Conservation (phyloP, 2,113 vertebrate species). For the Ammodytes marinus region DNA sequence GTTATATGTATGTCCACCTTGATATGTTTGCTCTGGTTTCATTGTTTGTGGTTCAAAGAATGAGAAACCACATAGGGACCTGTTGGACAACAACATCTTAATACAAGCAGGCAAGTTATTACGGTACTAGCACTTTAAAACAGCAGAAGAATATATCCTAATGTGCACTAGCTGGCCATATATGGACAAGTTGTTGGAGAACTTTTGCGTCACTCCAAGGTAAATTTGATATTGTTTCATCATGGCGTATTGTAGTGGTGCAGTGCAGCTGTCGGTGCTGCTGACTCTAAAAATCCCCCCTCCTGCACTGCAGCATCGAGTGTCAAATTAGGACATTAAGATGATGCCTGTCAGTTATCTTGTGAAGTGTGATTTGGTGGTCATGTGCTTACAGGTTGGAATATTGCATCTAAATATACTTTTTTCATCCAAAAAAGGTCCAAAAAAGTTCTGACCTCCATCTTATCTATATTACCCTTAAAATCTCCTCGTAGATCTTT, state of each 20-base stretch:
- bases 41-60: slow-evolving; percentile 4
- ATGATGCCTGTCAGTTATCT: slow-evolving; percentile 1
- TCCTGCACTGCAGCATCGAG: slow-evolving; percentile 29
- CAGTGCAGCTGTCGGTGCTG: slow-evolving; percentile 46
- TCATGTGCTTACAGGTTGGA: slow-evolving; percentile 15
- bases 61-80: neutral
- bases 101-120: neutral
- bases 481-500: slow-evolving; percentile 3
- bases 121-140: neutral
- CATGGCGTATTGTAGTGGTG: slow-evolving; percentile 19
- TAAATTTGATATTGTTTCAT: slow-evolving; percentile 15
- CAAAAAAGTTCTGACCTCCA: neutral
- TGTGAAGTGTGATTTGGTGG: slow-evolving; percentile 20
- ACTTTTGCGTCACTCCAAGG: neutral
- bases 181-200: neutral
- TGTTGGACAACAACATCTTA: slow-evolving; percentile 10
- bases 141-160: neutral
- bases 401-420: neutral
- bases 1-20: neutral
- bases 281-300: slow-evolving; percentile 29
- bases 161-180: neutral
- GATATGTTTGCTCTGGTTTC: neutral
- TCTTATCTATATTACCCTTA: neutral
- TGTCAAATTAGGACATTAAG: slow-evolving; percentile 4
- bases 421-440: neutral